Evolutionary conservation across 2,797 vertebrate species (phyloP).

Genomic region (Xenops minutus): DNA sequence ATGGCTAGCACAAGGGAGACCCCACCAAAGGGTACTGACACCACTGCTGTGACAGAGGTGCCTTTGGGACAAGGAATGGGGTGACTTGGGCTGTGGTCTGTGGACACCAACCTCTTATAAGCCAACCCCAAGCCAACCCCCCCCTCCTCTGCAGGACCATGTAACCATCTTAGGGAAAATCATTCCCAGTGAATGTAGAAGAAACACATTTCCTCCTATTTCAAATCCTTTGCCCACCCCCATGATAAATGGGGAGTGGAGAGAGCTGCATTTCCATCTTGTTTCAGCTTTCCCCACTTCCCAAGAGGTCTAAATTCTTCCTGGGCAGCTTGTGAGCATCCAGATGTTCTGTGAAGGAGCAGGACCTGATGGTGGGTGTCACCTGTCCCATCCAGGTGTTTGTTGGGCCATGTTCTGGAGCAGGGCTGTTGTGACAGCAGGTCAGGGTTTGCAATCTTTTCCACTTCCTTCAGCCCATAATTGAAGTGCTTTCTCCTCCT

Average conservation of each 20-base stretch:
- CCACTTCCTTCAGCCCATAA: not conserved
- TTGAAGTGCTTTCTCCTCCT: not conserved
- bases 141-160: fast-evolving
- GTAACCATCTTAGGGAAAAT: too few relatives aligned
- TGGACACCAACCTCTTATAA: not conserved
- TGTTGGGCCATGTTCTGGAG: fast-evolving
- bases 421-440: not conserved
- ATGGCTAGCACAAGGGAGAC: not conserved
- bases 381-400: fast-evolving
- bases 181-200: not conserved
- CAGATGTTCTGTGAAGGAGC: not conserved
- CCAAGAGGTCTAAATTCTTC: not conserved
- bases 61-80: not conserved
- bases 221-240: not conserved
- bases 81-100: not conserved
- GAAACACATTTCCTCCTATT: not conserved
- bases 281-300: not conserved
- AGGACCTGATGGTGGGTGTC: not conserved
- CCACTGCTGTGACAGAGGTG: not conserved
- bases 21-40: not conserved
- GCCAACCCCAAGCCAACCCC: not conserved
- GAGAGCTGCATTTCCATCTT: not conserved
- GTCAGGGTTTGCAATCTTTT: not conserved
- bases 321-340: not conserved
- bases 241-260: not conserved